phyloP scores from a whole-genome alignment of 2,888 invertebrate genomes.

The Axea sp. region DNA sequence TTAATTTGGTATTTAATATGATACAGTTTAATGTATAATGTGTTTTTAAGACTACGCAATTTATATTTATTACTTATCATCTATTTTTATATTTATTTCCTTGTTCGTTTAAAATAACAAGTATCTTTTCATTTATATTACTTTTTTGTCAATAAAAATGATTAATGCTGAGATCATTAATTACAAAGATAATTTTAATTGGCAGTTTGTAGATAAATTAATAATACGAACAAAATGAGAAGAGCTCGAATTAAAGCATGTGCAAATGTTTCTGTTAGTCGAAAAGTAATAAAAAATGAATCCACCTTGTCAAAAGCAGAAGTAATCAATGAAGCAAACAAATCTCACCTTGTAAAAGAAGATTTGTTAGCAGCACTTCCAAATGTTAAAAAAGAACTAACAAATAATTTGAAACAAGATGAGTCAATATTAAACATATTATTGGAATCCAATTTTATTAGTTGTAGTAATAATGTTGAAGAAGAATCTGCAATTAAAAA shows the following conservation, averaged over 20 bases:
- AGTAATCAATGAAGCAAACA: neutral
- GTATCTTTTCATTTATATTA: too few relatives aligned
- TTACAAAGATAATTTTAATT: too few relatives aligned
- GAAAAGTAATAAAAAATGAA: constrained; percentile 10
- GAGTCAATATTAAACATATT: neutral
- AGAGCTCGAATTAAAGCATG: constrained; percentile 23
- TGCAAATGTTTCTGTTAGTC: constrained; percentile 8
- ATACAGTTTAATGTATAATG: too few relatives aligned
- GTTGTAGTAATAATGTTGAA: neutral
- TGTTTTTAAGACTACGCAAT: too few relatives aligned
- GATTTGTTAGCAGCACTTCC: neutral
- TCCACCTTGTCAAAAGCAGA: neutral
- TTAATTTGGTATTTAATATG: too few relatives aligned
- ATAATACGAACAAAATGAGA: too few relatives aligned
- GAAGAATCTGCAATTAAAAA: neutral
- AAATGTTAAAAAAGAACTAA: neutral
- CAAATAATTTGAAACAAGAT: neutral
- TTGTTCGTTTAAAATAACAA: too few relatives aligned
- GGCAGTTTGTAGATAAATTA: too few relatives aligned
- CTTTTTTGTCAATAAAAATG: too few relatives aligned
- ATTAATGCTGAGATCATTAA: too few relatives aligned
- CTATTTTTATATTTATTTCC: too few relatives aligned
- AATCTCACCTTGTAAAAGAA: neutral
- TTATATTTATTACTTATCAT: too few relatives aligned
- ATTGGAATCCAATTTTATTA: neutral